Conservation (phyloP, 2,113 vertebrate species). For the Pontoporia blainvillei region DNA sequence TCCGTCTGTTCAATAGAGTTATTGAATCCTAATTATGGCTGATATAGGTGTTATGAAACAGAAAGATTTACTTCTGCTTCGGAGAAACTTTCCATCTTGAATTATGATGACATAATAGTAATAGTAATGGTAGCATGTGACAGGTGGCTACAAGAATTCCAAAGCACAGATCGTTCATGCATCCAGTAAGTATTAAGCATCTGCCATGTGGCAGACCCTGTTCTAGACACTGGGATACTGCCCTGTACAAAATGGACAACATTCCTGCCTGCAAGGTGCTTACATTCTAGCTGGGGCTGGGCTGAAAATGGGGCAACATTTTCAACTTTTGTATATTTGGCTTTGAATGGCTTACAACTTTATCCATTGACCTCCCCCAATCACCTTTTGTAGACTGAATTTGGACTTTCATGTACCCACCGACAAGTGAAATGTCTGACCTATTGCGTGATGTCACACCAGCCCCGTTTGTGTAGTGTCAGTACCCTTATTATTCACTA, state of each 20-base stretch:
- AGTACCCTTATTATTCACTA: neutral
- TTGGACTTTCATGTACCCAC: neutral
- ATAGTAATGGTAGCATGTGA: neutral
- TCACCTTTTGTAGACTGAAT: neutral
- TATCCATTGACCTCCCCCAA: neutral
- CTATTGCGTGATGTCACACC: rapidly evolving
- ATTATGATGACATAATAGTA: neutral
- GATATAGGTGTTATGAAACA: neutral
- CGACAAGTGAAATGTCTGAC: neutral
- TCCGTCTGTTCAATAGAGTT: neutral
- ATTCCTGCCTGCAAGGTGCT: neutral
- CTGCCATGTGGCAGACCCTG: neutral
- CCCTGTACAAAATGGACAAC: neutral
- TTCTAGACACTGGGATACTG: neutral
- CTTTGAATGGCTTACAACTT: neutral
- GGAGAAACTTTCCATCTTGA: neutral
- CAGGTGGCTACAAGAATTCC: neutral
- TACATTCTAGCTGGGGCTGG: neutral
- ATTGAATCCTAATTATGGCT: neutral
- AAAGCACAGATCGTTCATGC: rapidly evolving
- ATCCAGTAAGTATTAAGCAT: too few species aligned
- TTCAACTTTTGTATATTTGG: neutral
- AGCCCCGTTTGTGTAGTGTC: rapidly evolving
- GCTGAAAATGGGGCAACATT: neutral
- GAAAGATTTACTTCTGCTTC: neutral